Evolutionary conservation across 2,113 vertebrate species (phyloP).

Genomic region (Chloroceryle aenea): DNA sequence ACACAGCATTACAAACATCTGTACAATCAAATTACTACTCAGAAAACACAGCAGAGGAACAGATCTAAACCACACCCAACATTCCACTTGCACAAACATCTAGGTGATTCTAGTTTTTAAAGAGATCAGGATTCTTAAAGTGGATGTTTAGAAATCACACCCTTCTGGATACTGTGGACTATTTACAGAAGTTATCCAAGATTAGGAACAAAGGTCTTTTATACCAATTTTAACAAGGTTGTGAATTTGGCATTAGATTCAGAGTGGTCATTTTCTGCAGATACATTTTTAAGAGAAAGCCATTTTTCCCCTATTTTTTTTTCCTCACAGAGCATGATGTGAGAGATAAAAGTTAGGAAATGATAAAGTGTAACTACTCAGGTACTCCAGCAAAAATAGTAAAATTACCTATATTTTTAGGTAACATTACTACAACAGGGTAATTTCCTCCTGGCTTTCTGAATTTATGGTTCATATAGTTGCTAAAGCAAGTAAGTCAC

Average conservation of each 20-base stretch:
- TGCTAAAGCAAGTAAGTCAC: not conserved
- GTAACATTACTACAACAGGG: not conserved
- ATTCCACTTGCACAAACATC: not conserved
- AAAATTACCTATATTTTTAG: not conserved
- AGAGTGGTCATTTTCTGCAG: not conserved
- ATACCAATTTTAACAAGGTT: not conserved
- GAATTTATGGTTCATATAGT: not conserved
- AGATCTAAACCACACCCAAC: not conserved
- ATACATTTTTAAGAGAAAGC: not conserved
- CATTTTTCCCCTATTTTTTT: not conserved
- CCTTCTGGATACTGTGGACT: not conserved
- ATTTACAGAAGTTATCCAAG: not conserved
- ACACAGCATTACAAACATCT: not conserved
- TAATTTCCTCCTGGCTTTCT: not conserved
- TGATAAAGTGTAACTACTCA: not conserved
- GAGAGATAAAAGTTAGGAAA: not conserved
- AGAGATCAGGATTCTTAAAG: not conserved
- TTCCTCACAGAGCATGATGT: not conserved
- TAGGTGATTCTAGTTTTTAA: not conserved
- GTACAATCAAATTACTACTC: not conserved
- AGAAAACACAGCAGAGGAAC: not conserved
- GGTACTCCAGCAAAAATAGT: not conserved
- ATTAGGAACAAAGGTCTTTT: not conserved
- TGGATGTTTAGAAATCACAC: not conserved
- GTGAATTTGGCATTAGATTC: not conserved